phyloP scores from a whole-genome alignment of 2,797 vertebrate genomes.

The Takifugu rubripes region DNA sequence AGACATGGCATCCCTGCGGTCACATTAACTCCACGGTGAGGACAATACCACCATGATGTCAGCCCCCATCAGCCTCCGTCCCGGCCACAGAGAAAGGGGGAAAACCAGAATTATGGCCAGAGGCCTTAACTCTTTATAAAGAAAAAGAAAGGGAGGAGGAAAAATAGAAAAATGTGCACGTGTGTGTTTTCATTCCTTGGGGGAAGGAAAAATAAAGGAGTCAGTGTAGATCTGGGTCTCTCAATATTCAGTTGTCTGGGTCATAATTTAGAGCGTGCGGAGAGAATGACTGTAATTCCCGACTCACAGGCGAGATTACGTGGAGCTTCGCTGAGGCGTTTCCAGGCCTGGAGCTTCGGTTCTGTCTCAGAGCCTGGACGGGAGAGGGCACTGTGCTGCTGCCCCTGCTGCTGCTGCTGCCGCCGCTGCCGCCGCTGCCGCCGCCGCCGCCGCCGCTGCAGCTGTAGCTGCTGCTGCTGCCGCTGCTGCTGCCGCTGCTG shows the following conservation, averaged over 20 bases:
- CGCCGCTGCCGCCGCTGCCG: too few species aligned
- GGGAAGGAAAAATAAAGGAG: constrained; percentile 38
- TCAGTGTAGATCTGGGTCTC: constrained; percentile 61
- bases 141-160: constrained; percentile 44
- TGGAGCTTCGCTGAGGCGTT: constrained; percentile 44
- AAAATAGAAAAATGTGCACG: constrained; percentile 47
- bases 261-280: constrained; percentile 45
- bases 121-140: constrained; percentile 56
- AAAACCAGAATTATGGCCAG: constrained; percentile 32
- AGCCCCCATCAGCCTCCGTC: constrained; percentile 69
- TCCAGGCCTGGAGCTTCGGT: constrained; percentile 37
- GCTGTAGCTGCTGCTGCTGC: too few species aligned
- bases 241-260: constrained; percentile 45
- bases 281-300: constrained; percentile 38
- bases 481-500: too few species aligned
- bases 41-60: constrained; percentile 71
- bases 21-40: constrained; percentile 63
- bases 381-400: constrained; percentile 42
- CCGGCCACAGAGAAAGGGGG: constrained; percentile 23
- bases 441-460: too few species aligned
- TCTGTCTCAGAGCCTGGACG: constrained; percentile 33
- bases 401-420: constrained; percentile 17
- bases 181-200: constrained; percentile 46
- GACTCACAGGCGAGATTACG: constrained; percentile 29
- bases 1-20: constrained; percentile 55